Evolutionary conservation across 2,113 vertebrate species (phyloP).

Genomic region (Microtus oregoni): DNA sequence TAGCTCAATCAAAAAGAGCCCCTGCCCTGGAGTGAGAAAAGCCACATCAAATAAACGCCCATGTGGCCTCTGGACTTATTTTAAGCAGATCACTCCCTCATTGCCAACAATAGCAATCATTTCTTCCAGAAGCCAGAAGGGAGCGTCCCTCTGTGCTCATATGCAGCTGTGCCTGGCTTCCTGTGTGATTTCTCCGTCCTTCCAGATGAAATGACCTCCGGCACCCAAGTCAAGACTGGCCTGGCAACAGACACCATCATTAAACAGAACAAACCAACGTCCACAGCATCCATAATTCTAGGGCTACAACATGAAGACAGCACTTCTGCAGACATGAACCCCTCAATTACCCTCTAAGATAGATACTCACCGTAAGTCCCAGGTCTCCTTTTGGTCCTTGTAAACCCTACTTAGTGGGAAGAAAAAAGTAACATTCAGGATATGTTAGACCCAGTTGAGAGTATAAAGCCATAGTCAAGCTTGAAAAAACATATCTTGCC

Average conservation of each 20-base stretch:
- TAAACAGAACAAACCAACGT: not conserved
- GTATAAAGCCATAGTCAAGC: conserved; percentile 57
- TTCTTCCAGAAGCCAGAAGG: not conserved
- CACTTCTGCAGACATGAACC: conserved; percentile 6
- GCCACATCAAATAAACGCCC: not conserved
- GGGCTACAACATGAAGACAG: not conserved
- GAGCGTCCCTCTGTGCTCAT: not conserved
- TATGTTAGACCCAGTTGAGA: not conserved
- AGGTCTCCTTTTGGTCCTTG: conserved; percentile 90
- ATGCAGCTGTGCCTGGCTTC: accelerated
- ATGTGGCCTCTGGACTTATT: not conserved
- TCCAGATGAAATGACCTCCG: not conserved
- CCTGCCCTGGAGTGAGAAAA: not conserved
- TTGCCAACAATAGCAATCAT: not conserved
- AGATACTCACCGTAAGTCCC: conserved; percentile 92
- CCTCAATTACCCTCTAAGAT: not conserved
- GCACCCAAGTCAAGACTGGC: not conserved
- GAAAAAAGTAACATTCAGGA: conserved; percentile 64
- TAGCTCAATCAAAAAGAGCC: not conserved
- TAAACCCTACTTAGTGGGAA: conserved; percentile 85
- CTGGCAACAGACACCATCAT: not conserved
- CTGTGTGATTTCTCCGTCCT: not conserved
- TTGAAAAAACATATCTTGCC: conserved; percentile 82
- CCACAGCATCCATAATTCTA: not conserved
- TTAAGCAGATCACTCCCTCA: not conserved